A percentile compares a stretch with the other conserved stretches of the same genome.
Conservation (phyloP, 1,140 invertebrate species). For the Prorops nasuta region DNA sequence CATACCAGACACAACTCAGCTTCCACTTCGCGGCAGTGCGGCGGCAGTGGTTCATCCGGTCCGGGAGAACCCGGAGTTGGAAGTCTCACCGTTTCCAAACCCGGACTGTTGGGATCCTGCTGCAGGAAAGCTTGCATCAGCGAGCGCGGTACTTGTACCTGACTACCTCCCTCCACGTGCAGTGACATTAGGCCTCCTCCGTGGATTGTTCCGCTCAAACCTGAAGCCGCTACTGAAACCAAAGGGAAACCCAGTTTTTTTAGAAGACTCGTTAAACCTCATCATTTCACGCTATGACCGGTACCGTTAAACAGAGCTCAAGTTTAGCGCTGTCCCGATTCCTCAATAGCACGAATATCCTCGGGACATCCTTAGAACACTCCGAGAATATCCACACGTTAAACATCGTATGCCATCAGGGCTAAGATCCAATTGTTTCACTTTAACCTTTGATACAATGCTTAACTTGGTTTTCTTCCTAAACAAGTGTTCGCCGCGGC, state of each 20-base stretch:
- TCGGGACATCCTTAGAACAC: too few relatives aligned
- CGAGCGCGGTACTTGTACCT: conserved; percentile 65
- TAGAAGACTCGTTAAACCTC: not conserved
- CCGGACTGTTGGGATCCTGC: conserved; percentile 65
- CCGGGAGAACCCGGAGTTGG: conserved; percentile 36
- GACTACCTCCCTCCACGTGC: conserved; percentile 55
- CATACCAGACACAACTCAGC: conserved; percentile 81
- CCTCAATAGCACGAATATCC: too few relatives aligned
- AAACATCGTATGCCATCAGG: too few relatives aligned
- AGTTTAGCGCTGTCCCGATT: too few relatives aligned
- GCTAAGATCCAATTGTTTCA: too few relatives aligned
- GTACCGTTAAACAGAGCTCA: too few relatives aligned
- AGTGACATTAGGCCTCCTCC: conserved; percentile 43
- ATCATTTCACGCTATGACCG: too few relatives aligned
- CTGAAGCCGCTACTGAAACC: conserved; percentile 48
- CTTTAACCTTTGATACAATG: too few relatives aligned
- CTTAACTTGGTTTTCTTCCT: too few relatives aligned
- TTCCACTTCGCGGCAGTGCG: conserved; percentile 62
- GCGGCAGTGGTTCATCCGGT: conserved; percentile 47
- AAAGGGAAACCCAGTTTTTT: conserved; percentile 22
- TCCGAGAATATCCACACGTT: too few relatives aligned
- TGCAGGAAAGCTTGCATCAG: conserved; percentile 66
- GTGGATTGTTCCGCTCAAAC: conserved; percentile 37
- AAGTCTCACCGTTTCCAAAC: conserved; percentile 64
- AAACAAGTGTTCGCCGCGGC: too few relatives aligned